Base-by-base conservation (phyloP, 2,113 vertebrate species). In the Coptodon bakossiorum region DNA sequence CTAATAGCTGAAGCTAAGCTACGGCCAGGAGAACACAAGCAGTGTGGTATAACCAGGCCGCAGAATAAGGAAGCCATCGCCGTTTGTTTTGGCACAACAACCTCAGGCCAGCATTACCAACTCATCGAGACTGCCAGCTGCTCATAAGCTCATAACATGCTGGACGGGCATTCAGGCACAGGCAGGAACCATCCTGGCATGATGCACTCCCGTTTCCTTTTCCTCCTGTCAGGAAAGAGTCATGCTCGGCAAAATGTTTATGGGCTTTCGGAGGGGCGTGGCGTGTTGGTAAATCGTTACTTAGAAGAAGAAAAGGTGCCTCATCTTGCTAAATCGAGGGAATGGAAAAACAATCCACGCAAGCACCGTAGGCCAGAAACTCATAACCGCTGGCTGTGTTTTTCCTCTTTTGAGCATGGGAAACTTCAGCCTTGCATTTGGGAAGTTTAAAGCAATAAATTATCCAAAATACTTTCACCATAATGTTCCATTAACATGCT, bases 271-370 rank as follows among this genome's bases (percentile, higher is more conserved):
- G 90, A 90, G 86, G 59, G 40, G 36, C n/a, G 59, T 4, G 9
- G 59, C 31, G 8, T 83, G 82, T 90, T 91, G 87, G 90, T 93
- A 91, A 95, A 93, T 89, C 59, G 9, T 80, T 87, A 87, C 57
- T 86, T 90, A 86, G 27, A 17, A 81, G 71, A 59, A 53, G 73
- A 92, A 89, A 89, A 88, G 81, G 91, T 81, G 52, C 82, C 63
- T 93, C 89, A 86, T 86, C 82, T 85, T 89, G 38, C 59, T 88
- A 90, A 89, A 48, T 85, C 7, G 38, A 81, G 81, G 31, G 56
- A 88, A 86, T 93, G 93, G 88, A 91, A 89, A 90, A 93, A 88
- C 79, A 76, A 91, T 93, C 86, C 81, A 76, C 34, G 90, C 59
- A 83, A 82, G 54, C 29, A 19, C 56, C 63, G 50, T 59, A 50